A percentile compares a stretch with the other conserved stretches of the same genome.
Evolutionary conservation across 1,140 invertebrate genomes (phyloP).

Genomic region (Tyrophagus putrescentiae): DNA sequence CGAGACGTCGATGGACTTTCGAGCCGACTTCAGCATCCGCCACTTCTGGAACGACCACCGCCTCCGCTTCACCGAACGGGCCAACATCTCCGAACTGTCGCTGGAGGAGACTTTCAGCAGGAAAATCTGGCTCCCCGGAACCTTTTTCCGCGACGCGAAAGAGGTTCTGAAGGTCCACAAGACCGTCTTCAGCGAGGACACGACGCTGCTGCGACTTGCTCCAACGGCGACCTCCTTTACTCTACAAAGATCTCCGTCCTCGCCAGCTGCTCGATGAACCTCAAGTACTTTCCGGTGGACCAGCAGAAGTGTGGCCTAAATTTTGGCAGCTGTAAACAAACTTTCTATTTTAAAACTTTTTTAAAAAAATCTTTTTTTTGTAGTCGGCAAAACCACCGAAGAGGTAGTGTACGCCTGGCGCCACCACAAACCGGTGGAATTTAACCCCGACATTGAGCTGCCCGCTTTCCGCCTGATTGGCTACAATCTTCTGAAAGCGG

Average conservation of each 20-base stretch:
- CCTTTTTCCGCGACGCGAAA: slow-evolving; percentile 1
- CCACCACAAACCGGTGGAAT: not conserved
- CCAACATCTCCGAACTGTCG: not conserved
- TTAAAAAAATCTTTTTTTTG: not conserved
- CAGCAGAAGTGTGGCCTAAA: not conserved
- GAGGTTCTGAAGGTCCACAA: not conserved
- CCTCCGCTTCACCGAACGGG: not conserved
- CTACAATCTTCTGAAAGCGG: not conserved
- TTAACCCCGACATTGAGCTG: not conserved
- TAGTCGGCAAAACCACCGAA: not conserved
- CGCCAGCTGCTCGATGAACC: slow-evolving; percentile 10
- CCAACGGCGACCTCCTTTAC: slow-evolving; percentile 1
- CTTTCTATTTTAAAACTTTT: not conserved
- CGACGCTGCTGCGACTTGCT: not conserved
- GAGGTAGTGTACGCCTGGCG: slow-evolving; percentile 5
- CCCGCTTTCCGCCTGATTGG: not conserved
- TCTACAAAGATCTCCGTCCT: not conserved
- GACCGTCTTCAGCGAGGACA: not conserved
- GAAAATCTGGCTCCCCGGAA: slow-evolving; percentile 8
- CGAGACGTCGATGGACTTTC: too few relatives aligned
- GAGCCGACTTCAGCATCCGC: slow-evolving; percentile 6
- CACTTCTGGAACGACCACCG: not conserved
- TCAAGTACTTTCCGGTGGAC: slow-evolving; percentile 7
- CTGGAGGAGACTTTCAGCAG: not conserved
- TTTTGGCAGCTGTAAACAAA: not conserved